Evolutionary conservation across 2,888 invertebrate genomes (phyloP).

Genomic region (Tyria jacobaeae): DNA sequence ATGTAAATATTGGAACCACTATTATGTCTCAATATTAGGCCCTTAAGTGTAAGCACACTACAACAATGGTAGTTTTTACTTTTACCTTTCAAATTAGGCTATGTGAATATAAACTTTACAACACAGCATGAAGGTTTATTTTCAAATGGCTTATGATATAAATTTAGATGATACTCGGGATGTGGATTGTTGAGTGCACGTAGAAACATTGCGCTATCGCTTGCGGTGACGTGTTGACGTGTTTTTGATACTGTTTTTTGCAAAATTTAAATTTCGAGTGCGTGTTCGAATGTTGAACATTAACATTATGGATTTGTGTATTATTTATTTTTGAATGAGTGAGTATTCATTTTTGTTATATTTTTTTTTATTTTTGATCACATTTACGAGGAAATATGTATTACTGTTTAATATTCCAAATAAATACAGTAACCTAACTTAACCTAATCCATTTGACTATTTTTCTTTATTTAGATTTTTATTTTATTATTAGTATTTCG

Average conservation of each 20-base stretch:
- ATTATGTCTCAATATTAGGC: slow-evolving; percentile 18
- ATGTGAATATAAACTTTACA: neutral
- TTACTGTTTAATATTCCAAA: too few species aligned
- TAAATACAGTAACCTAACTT: too few species aligned
- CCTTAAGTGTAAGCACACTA: slow-evolving; percentile 27
- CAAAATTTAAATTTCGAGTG: slow-evolving; percentile 29
- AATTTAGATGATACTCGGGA: slow-evolving; percentile 26
- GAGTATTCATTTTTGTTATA: slow-evolving; percentile 28
- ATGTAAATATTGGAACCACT: slow-evolving; percentile 10
- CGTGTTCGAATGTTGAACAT: slow-evolving; percentile 25
- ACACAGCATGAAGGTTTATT: slow-evolving; percentile 8
- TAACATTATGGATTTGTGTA: slow-evolving; percentile 31
- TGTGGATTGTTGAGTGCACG: slow-evolving; percentile 40
- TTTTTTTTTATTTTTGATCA: neutral
- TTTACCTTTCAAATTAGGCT: slow-evolving; percentile 40
- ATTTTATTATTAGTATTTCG: too few species aligned
- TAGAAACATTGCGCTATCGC: slow-evolving; percentile 50
- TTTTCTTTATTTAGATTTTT: too few species aligned
- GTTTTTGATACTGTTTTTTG: slow-evolving; percentile 18
- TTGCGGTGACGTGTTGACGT: slow-evolving; percentile 48
- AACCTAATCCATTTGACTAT: too few species aligned
- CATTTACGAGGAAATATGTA: too few species aligned
- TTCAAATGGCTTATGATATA: slow-evolving; percentile 14
- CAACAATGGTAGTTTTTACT: slow-evolving; percentile 42
- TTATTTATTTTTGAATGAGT: slow-evolving; percentile 25